Base-by-base conservation (phyloP, 2,888 invertebrate genomes). In the Acanthococcus lagerstroemiae region DNA sequence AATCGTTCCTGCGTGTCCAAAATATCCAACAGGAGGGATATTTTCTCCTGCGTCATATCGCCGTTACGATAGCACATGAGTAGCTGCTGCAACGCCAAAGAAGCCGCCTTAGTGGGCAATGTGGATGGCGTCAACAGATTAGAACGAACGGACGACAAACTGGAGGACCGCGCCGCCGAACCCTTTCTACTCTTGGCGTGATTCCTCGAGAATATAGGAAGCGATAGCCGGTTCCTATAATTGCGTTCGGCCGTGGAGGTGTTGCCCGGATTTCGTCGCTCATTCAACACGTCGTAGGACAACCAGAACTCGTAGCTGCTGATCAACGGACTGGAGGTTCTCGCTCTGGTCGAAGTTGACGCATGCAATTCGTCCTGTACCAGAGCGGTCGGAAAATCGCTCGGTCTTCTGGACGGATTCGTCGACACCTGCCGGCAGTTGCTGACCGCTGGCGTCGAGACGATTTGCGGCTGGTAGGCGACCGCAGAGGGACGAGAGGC, bases 1-100 rank as follows among this genome's bases (percentile, higher is more conserved):
- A 89, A 85, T 75, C 84, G 81, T 75, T 88, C 87, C 80, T 89
- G 88, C 65, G 88, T 85, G 75, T 88, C 88, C 76, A 89, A 81
- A 72, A 89, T 88, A 74, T 89, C 88, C 75, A 88, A 85, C 78
- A 88, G 87, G 56, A 89, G 80, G 50, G 85, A 82, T 74, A 88
- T 81, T 75, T 87, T 86, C 78, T 87, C 87, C 74, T 87, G 87
- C 78, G 85, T 82, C 74, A 86, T 84, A 77, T 86, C 85, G 22
- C 86, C 87, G 74, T 87, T 86, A 68, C 87, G 79, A 75, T 86
- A 84, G 71, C 81, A 79, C 67, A 86, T 77, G 56, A 86, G 78
- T 72, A 85, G 85, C 69, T 68, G 69, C 21, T 84, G 81, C 50
- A 86, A 84, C 6, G 86, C 86, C 70, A 86, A 85, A 0, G 85